Evolutionary conservation across 2,888 invertebrate genomes (phyloP).

Genomic region (Melipona bicolor): DNA sequence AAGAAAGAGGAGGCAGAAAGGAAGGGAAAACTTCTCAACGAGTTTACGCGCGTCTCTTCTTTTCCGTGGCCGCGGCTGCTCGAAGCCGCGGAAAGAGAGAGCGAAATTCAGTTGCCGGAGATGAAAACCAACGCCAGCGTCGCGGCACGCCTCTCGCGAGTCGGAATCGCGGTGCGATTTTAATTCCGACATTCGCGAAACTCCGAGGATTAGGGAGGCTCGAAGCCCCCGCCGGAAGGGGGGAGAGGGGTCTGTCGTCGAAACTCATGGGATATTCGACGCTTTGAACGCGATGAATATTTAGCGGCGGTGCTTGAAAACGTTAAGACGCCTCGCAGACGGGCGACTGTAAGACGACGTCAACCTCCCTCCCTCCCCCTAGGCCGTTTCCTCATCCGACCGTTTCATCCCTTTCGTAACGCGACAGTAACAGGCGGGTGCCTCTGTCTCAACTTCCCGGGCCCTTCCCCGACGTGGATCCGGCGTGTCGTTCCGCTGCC

Average conservation of each 20-base stretch:
- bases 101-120: conserved; percentile 30
- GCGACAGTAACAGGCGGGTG: conserved; percentile 42
- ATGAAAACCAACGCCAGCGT: conserved; percentile 41
- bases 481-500: conserved; percentile 17
- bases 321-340: conserved; percentile 62
- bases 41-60: conserved; percentile 45
- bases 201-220: conserved; percentile 68
- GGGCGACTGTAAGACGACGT: conserved; percentile 45
- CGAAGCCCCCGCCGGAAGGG: conserved; percentile 28
- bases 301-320: conserved; percentile 60
- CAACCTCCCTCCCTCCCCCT: conserved; percentile 20
- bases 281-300: conserved; percentile 71
- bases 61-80: conserved; percentile 11
- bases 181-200: conserved; percentile 65
- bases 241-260: background rate
- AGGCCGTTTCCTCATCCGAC: conserved; percentile 34
- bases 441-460: conserved; percentile 34
- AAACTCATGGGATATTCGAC: conserved; percentile 57
- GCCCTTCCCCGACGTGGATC: conserved; percentile 35
- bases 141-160: conserved; percentile 31
- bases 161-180: conserved; percentile 63
- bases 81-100: conserved; percentile 7
- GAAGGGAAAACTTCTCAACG: conserved; percentile 45
- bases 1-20: no score
- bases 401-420: conserved; percentile 47